Percentiles rank a stretch among this genome's conserved stretches.
These are phyloP conservation scores for Celastrina argiolus DNA, from an alignment of 2,888 invertebrate genomes.

Conservation along the genomic window DNA sequence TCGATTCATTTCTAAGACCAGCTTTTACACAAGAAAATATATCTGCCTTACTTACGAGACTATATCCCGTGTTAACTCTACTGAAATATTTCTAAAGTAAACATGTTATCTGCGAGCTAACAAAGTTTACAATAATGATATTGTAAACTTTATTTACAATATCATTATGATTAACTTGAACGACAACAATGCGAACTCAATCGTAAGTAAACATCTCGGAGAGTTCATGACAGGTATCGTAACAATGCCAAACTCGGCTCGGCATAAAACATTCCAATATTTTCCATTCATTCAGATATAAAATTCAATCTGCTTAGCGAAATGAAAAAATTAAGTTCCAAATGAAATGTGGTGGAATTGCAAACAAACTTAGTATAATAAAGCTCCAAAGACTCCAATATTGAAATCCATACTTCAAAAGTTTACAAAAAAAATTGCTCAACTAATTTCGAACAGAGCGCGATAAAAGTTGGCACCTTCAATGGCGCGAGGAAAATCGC, in stretches of 20 bases:
- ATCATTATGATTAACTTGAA: background rate
- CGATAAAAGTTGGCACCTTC: conserved; percentile 66
- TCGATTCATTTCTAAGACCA: too few relatives aligned
- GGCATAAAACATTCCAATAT: background rate
- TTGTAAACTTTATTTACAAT: background rate
- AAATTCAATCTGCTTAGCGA: conserved; percentile 5
- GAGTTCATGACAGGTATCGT: background rate
- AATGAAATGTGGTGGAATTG: conserved; percentile 5
- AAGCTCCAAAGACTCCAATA: conserved; percentile 61
- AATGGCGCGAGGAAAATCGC: conserved; percentile 49
- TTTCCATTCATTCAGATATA: conserved; percentile 10
- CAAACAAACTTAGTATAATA: conserved; percentile 16
- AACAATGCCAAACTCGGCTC: background rate
- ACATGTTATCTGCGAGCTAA: too few relatives aligned
- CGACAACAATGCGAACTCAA: conserved; percentile 2
- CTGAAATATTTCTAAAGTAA: too few relatives aligned
- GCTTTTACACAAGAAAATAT: too few relatives aligned
- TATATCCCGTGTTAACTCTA: too few relatives aligned
- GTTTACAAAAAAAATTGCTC: conserved; percentile 54
- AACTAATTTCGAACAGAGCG: conserved; percentile 65
- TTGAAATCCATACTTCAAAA: conserved; percentile 71
- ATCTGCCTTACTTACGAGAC: too few relatives aligned
- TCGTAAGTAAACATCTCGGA: background rate
- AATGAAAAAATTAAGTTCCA: conserved; percentile 9
- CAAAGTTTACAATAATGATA: too few relatives aligned